phyloP scores from a whole-genome alignment of 2,797 vertebrate species.

The Semaprochilodus insignis region DNA sequence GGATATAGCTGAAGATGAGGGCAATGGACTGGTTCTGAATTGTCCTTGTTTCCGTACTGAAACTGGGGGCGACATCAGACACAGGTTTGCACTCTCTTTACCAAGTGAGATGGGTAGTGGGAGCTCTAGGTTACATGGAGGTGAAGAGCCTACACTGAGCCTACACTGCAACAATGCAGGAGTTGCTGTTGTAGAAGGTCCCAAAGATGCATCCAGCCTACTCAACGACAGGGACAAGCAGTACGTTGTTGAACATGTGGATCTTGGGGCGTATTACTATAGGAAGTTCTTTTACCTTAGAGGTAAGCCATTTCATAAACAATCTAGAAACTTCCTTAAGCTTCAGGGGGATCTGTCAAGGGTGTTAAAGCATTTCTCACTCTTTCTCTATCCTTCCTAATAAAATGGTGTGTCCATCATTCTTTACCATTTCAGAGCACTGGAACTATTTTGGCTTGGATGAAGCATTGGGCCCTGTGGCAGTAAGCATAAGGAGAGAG shows the following conservation, averaged over 20 bases:
- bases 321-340: not conserved
- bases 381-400: not conserved
- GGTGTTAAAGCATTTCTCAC: not conserved
- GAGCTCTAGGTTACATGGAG: slow-evolving; percentile 80
- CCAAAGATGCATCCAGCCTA: slow-evolving; percentile 87
- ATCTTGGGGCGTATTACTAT: slow-evolving; percentile 95
- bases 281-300: slow-evolving; percentile 94
- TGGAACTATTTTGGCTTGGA: slow-evolving; percentile 98
- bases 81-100: slow-evolving; percentile 83
- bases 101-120: slow-evolving; percentile 72
- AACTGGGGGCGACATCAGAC: slow-evolving; percentile 88
- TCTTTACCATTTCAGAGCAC: slow-evolving; percentile 82
- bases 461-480: slow-evolving; percentile 92
- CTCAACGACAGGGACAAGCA: slow-evolving; percentile 91
- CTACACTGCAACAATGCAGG: slow-evolving; percentile 94
- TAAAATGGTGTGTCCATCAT: not conserved
- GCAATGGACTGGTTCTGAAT: slow-evolving; percentile 92
- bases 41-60: slow-evolving; percentile 98
- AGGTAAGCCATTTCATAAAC: slow-evolving; percentile 77
- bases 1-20: slow-evolving; percentile 90
- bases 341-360: not conserved
- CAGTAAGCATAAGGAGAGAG: slow-evolving; percentile 93
- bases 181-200: slow-evolving; percentile 92
- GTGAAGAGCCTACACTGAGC: slow-evolving; percentile 88
- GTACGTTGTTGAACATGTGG: slow-evolving; percentile 95